Evolutionary conservation across 2,888 invertebrate genomes (phyloP).

Genomic region (Fragum fragum): DNA sequence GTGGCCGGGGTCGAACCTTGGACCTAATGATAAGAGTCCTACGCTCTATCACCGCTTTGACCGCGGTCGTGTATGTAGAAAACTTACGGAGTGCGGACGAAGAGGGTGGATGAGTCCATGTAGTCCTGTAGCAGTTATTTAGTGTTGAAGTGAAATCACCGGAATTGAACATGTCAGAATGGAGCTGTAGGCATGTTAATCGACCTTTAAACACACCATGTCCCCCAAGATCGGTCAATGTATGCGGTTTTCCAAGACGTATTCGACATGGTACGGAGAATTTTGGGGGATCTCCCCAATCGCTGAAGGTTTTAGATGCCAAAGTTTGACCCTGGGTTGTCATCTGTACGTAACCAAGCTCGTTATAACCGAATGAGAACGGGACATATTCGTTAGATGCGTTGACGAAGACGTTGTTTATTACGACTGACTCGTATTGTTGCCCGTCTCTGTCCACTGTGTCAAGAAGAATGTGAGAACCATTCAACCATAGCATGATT

Average conservation of each 20-base stretch:
- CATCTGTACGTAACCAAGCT: neutral
- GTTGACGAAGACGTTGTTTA: neutral
- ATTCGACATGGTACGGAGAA: neutral
- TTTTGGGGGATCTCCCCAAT: neutral
- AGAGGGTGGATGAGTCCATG: neutral
- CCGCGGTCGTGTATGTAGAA: neutral
- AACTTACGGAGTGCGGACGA: neutral
- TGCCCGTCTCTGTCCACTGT: neutral
- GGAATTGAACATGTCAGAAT: neutral
- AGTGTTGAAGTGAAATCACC: neutral
- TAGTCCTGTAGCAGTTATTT: neutral
- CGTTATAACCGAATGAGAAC: neutral
- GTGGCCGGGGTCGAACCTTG: too few species aligned
- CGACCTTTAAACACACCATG: neutral
- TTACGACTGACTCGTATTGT: neutral
- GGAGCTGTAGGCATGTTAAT: neutral
- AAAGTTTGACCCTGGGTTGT: neutral
- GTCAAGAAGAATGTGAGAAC: constrained; percentile 4
- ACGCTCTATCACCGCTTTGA: too few species aligned
- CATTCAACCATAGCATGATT: constrained; percentile 20
- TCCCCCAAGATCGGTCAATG: neutral
- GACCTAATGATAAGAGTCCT: too few species aligned
- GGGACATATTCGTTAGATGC: neutral
- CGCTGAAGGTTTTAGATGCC: neutral
- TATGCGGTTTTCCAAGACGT: neutral